phyloP scores from a whole-genome alignment of 2,113 vertebrate genomes.

The Elgaria multicarinata region DNA sequence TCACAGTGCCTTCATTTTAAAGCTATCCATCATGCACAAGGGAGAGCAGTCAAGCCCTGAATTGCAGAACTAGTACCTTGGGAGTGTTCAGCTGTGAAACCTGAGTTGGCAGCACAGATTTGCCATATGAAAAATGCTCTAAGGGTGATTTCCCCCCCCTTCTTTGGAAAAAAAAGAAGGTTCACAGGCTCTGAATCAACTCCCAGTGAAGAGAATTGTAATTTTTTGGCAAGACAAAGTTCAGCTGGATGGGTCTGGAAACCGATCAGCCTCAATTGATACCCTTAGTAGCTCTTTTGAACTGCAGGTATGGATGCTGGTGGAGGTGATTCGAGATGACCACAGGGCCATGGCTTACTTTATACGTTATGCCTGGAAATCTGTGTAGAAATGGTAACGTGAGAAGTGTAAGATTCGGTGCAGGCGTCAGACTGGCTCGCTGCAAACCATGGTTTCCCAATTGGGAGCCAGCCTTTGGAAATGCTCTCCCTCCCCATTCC shows the following conservation, averaged over 20 bases:
- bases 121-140: slow-evolving; percentile 48
- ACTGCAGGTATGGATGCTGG: not conserved
- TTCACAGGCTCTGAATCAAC: not conserved
- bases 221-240: not conserved
- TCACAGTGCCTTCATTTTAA: slow-evolving; percentile 59
- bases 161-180: not conserved
- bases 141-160: too few species aligned
- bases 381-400: not conserved
- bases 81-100: slow-evolving; percentile 76
- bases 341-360: not conserved
- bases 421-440: too few species aligned
- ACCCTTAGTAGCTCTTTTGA: fast-evolving
- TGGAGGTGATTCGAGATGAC: not conserved
- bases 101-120: slow-evolving; percentile 48
- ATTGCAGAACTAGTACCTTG: slow-evolving; percentile 73
- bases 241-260: not conserved
- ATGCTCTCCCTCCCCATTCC: not conserved
- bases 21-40: slow-evolving; percentile 71
- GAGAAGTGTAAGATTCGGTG: not conserved
- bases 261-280: not conserved
- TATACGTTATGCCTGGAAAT: not conserved
- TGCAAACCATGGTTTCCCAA: not conserved
- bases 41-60: slow-evolving; percentile 45
- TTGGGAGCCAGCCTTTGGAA: not conserved
- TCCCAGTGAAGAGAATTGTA: not conserved